A percentile compares a stretch with the other conserved stretches of the same genome.
Evolutionary conservation across 2,113 vertebrate species (phyloP).

Genomic region (Zootoca vivipara): DNA sequence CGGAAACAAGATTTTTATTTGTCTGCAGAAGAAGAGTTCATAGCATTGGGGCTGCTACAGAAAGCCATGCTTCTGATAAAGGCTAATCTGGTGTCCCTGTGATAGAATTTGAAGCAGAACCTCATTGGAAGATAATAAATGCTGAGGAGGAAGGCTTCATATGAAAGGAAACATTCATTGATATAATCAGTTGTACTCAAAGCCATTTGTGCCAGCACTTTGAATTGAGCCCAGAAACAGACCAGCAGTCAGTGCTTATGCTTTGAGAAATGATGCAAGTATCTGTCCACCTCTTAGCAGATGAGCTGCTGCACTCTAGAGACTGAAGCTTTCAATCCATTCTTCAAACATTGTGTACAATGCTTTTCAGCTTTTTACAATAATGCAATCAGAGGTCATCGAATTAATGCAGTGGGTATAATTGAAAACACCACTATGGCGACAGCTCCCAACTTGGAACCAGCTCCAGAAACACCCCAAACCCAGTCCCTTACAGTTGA

Average conservation of each 20-base stretch:
- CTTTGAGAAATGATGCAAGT: not conserved
- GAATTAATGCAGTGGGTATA: no score
- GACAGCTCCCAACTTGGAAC: no score
- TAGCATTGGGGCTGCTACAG: not conserved
- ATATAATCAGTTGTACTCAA: not conserved
- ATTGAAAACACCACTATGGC: no score
- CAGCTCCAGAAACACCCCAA: no score
- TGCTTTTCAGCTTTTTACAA: no score
- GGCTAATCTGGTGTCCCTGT: not conserved
- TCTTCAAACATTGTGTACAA: not conserved
- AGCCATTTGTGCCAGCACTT: not conserved
- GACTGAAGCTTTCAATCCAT: not conserved
- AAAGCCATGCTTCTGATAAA: not conserved
- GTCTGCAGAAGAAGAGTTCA: not conserved
- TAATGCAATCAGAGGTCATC: no score
- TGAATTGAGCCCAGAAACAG: not conserved
- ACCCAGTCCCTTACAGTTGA: no score
- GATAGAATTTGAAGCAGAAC: not conserved
- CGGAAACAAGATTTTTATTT: not conserved
- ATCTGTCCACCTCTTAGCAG: not conserved
- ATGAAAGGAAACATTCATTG: not conserved
- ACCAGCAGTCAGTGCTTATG: not conserved
- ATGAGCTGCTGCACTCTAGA: not conserved
- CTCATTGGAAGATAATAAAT: not conserved
- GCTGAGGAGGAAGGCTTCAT: not conserved